Percentiles rank a stretch among this genome's conserved stretches.
These are phyloP conservation scores for Drosophila lini DNA, from an alignment of 1,140 invertebrate genomes.

Conservation along the genomic window DNA sequence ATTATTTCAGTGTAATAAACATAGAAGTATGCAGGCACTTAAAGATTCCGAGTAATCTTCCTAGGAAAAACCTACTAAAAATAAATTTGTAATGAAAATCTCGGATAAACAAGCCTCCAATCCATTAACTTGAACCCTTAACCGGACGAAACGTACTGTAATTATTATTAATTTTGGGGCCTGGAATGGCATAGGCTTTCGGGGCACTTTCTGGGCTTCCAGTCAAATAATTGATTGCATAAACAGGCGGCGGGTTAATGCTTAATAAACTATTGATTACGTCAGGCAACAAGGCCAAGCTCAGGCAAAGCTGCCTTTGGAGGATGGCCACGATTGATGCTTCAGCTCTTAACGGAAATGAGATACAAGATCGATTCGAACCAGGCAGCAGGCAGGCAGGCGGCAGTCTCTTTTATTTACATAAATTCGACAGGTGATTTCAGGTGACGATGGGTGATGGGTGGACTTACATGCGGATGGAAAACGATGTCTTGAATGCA, in stretches of 20 bases:
- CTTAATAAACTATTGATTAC: slow-evolving; percentile 22
- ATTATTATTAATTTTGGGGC: background rate
- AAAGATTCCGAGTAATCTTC: background rate
- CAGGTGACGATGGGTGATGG: background rate
- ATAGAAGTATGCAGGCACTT: background rate
- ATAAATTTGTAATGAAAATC: background rate
- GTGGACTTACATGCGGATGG: slow-evolving; percentile 5
- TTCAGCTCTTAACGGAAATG: slow-evolving; percentile 2
- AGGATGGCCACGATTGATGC: background rate
- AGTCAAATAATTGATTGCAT: slow-evolving; percentile 8
- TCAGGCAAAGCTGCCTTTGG: slow-evolving; percentile 1
- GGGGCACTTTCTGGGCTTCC: slow-evolving; percentile 20
- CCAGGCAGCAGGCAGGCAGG: slow-evolving; percentile 21
- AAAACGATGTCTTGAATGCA: background rate
- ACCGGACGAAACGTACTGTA: background rate
- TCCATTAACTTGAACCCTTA: background rate
- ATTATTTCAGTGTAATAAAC: background rate
- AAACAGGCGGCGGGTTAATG: slow-evolving; percentile 9
- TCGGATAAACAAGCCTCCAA: too few species aligned
- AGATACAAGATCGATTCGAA: background rate
- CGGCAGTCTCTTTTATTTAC: slow-evolving; percentile 22
- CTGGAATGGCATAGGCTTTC: background rate
- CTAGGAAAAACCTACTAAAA: background rate
- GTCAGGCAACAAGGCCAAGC: slow-evolving; percentile 2
- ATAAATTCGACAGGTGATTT: background rate